These are phyloP conservation scores for Leguminivora glycinivorella DNA, from an alignment of 1,140 invertebrate species.

Conservation along the genomic window DNA sequence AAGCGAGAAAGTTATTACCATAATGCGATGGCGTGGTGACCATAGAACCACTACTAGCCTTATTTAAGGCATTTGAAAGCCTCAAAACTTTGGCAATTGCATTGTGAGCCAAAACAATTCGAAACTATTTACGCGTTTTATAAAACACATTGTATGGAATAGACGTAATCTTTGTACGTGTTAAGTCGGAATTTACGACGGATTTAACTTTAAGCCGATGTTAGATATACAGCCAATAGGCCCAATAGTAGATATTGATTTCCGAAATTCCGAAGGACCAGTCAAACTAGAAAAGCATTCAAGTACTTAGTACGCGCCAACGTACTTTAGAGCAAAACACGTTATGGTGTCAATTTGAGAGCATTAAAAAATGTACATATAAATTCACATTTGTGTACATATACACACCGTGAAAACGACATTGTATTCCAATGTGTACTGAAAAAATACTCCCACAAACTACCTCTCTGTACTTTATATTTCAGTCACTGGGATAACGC, in stretches of 20 bases:
- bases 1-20: background rate
- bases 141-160: background rate
- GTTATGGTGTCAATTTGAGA: background rate
- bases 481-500: too few species aligned
- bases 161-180: background rate
- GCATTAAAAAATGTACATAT: too few species aligned
- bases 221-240: background rate
- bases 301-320: too few species aligned
- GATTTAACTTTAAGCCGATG: constrained; percentile 1
- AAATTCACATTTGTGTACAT: too few species aligned
- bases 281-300: background rate
- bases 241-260: background rate
- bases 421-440: too few species aligned
- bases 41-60: background rate
- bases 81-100: too few species aligned
- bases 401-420: too few species aligned
- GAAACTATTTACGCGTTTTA: background rate
- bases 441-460: too few species aligned
- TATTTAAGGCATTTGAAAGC: background rate
- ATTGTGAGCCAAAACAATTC: background rate
- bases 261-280: background rate
- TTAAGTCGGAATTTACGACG: background rate
- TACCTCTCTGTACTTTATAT: too few species aligned
- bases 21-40: background rate
- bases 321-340: background rate